These are phyloP conservation scores for Crenichthys baileyi DNA, from an alignment of 2,797 vertebrate species.

Conservation along the genomic window DNA sequence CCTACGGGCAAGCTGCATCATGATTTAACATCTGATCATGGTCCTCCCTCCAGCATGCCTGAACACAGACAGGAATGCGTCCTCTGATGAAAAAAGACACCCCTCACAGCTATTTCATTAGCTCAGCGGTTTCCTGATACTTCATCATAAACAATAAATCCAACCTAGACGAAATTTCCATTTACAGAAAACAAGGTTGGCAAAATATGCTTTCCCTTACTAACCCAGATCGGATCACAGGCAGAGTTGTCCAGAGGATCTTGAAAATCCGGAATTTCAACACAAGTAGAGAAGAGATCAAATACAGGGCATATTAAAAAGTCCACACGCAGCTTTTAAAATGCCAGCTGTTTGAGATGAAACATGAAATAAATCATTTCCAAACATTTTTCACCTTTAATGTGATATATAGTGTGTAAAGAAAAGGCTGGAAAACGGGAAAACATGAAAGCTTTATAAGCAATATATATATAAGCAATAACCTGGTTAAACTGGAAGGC, in stretches of 20 bases:
- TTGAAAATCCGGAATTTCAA: slow-evolving; percentile 1
- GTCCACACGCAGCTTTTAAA: not conserved
- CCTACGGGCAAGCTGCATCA: slow-evolving; percentile 39
- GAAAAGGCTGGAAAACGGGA: not conserved
- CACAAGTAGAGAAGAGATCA: not conserved
- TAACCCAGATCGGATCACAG: not conserved
- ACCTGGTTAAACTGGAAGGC: not conserved
- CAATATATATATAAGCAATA: not conserved
- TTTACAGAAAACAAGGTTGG: not conserved
- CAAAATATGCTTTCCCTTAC: not conserved
- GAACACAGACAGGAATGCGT: slow-evolving; percentile 33
- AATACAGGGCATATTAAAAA: not conserved
- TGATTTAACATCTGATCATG: slow-evolving; percentile 17
- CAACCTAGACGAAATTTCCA: not conserved
- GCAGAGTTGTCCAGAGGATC: not conserved
- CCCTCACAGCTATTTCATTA: not conserved
- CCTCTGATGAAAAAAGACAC: not conserved
- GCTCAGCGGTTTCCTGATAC: not conserved
- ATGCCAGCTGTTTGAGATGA: not conserved
- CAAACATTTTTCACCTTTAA: not conserved
- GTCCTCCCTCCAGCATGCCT: slow-evolving; percentile 30
- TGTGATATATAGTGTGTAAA: not conserved
- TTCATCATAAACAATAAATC: not conserved
- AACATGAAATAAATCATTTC: not conserved
- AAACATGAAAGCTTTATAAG: no score